Evolutionary conservation across 2,888 invertebrate species (phyloP), one percentile per base, ranked within the genome.

Genomic region (Luperina testacea): DNA sequence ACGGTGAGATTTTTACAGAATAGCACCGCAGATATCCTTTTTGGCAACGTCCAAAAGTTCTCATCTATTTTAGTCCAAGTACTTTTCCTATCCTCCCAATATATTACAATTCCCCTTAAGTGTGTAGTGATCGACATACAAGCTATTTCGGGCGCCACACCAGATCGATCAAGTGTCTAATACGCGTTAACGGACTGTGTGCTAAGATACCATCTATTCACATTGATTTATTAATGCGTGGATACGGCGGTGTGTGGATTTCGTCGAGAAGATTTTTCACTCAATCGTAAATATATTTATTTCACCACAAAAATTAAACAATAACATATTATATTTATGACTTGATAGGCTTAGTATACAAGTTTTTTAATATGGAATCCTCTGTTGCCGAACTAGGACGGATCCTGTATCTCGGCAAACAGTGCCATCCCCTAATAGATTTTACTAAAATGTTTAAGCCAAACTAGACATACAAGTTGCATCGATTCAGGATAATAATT

Each of bases 131-230:
- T 90, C 89, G 90, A 91, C 92, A 84, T 90, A 91, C 90, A 90
- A 91, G 92, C 91, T 88, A 94, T 92, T 92, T 90, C 91, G 89
- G 92, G 90, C 92, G 91, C 90, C 92, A 91, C 92, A 90, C 92
- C 90, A 92, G 92, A 95, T 95, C 95, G 94, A 95, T 95, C 95
- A 94, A 91, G 89, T 88, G 90, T 86, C 92, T 95, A 95, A 95
- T 95, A 95, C 93, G 94, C 95, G 95, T 94, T 95, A 95, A 95
- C 95, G 93, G 94, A 92, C 92, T 92, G 91, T 93, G 92, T 92
- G 82, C 87, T 83, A 89, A 90, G 95, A 95, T 95, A 95, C 91
- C 89, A 95, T 95, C 95, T 88, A 71, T 57, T 67, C 72, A 65
- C 80, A 61, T 11, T 1, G 32, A 83, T 83, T n/a, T 7, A n/a